These are phyloP conservation scores for Mythimna lalbum DNA, from an alignment of 2,888 invertebrate genomes.

Conservation along the genomic window DNA sequence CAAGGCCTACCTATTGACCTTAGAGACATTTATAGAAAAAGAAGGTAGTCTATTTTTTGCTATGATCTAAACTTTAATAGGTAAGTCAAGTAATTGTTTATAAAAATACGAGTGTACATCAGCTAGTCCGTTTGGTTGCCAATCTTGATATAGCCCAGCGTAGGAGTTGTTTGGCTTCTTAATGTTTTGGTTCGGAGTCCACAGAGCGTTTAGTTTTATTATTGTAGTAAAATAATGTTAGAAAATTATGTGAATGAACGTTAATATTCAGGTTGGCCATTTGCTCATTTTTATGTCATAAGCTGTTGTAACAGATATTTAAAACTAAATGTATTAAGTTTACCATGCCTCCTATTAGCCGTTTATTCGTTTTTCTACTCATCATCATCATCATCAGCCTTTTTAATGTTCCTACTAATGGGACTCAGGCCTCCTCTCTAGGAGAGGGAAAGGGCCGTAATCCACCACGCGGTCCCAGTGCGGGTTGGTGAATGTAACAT, in stretches of 20 bases:
- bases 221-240: constrained; percentile 1
- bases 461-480: too few relatives aligned
- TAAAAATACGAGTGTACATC: constrained; percentile 30
- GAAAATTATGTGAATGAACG: neutral
- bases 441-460: too few relatives aligned
- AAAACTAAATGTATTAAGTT: too few relatives aligned
- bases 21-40: neutral
- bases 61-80: constrained; percentile 9
- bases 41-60: constrained; percentile 11
- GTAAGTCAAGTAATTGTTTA: constrained; percentile 29
- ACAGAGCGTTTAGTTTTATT: neutral
- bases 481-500: too few relatives aligned
- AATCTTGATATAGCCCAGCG: constrained; percentile 54
- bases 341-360: too few relatives aligned
- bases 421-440: too few relatives aligned
- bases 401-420: too few relatives aligned
- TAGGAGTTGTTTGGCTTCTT: constrained; percentile 49
- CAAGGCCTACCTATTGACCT: neutral
- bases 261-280: too few relatives aligned
- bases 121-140: constrained; percentile 49
- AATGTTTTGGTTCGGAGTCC: constrained; percentile 40
- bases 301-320: too few relatives aligned
- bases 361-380: too few relatives aligned
- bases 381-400: too few relatives aligned
- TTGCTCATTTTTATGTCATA: too few relatives aligned